A percentile compares a stretch with the other conserved stretches of the same genome.
These are phyloP conservation scores for Alcedo quadribrachys DNA, from an alignment of 2,797 vertebrate species.

Conservation along the genomic window DNA sequence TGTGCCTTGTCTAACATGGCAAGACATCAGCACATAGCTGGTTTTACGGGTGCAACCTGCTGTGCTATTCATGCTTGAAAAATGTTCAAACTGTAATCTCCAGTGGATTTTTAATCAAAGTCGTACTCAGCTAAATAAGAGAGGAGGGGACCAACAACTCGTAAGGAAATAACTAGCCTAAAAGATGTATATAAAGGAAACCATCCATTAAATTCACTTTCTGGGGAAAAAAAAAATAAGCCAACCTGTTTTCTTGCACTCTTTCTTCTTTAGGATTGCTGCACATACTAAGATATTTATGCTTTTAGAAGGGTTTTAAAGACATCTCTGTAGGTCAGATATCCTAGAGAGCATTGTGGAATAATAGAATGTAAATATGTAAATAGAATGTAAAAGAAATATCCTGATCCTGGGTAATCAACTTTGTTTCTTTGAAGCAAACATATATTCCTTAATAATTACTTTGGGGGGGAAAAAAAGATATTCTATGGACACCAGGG, in stretches of 20 bases:
- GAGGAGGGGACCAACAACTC: background rate
- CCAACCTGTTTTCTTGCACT: background rate
- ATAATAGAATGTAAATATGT: background rate
- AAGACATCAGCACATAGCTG: background rate
- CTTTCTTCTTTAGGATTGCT: background rate
- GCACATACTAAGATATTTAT: background rate
- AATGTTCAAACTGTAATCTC: background rate
- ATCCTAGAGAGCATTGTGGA: background rate
- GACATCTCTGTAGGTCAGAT: background rate
- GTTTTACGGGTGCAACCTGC: conserved; percentile 39
- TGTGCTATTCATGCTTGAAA: conserved; percentile 41
- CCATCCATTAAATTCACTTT: background rate
- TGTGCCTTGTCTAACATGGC: conserved; percentile 29
- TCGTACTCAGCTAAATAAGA: background rate
- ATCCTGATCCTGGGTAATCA: background rate
- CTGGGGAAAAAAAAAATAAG: background rate
- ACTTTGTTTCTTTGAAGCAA: background rate
- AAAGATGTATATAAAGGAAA: background rate
- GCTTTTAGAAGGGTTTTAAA: background rate
- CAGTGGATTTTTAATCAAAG: conserved; percentile 32
- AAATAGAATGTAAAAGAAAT: background rate
- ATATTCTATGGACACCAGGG: background rate
- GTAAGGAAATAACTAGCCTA: background rate
- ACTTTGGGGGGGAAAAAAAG: background rate
- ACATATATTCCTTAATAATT: background rate